These are phyloP conservation scores for Meliscaeva auricollis DNA, from an alignment of 2,888 invertebrate species.

Conservation along the genomic window DNA sequence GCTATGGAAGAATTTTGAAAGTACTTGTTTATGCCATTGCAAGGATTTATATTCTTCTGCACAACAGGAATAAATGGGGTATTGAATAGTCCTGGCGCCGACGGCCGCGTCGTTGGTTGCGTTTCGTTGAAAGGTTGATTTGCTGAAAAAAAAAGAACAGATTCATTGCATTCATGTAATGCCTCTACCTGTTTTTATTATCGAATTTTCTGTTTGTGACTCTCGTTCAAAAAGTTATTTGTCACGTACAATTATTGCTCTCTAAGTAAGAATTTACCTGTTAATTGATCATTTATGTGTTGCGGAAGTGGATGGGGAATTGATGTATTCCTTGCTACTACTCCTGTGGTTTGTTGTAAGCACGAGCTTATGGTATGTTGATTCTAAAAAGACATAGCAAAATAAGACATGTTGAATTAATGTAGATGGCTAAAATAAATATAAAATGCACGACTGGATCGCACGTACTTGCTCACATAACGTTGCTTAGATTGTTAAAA, in stretches of 20 bases:
- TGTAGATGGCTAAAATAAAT: too few species aligned
- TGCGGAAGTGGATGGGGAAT: conserved; percentile 84
- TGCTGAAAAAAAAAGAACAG: conserved; percentile 35
- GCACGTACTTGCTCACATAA: too few species aligned
- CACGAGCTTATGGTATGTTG: conserved; percentile 81
- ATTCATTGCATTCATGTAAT: conserved; percentile 49
- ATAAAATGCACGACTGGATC: too few species aligned
- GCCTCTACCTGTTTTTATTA: conserved; percentile 46
- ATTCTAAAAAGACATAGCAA: conserved; percentile 78
- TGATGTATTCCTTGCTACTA: conserved; percentile 83
- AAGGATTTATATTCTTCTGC: conserved; percentile 81
- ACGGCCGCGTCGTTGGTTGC: conserved; percentile 78
- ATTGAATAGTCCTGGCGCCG: conserved; percentile 77
- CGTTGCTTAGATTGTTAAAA: too few species aligned
- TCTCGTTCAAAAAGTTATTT: conserved; percentile 30
- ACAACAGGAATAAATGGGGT: conserved; percentile 78
- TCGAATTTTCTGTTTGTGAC: conserved; percentile 33
- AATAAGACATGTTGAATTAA: not conserved
- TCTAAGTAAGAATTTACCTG: conserved; percentile 57
- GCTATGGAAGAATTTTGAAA: conserved; percentile 72
- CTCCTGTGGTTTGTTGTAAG: conserved; percentile 79
- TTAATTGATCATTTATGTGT: conserved; percentile 80
- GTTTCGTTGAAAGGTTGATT: conserved; percentile 75
- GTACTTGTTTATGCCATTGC: conserved; percentile 81
- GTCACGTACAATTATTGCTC: conserved; percentile 6